Evolutionary conservation across 1,140 invertebrate genomes (phyloP), one percentile per base, ranked within the genome.

Genomic region (Dryas iulia): DNA sequence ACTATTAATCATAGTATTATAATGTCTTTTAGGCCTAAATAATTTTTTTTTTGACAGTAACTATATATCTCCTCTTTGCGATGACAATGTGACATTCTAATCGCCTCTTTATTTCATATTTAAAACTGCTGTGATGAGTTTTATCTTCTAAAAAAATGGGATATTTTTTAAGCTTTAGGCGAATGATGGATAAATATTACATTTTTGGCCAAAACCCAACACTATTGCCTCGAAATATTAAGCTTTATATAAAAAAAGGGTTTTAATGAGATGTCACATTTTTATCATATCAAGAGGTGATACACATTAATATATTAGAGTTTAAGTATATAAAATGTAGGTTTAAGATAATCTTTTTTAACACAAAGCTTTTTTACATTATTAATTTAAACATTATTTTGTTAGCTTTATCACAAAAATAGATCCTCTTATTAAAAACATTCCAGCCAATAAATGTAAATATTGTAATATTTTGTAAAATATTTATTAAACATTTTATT

Each of bases 391-490:
- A 56, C 24, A 12, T 26, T 14, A 5, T 10, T 11, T 18, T 47
- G 14, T 25, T n/a, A n/a, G n/a, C n/a, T n/a, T 25, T 14, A 25
- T 26, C 11, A 26, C 24, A 25, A 56, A 25, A 56, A 12, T 54
- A n/a, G 24, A 54, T 54, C 0, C 11, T 25, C 5, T 31, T 25
- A 21, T 56, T 18, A 6, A 47, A 11, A 30, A 64, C 30, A 64
- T 64, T 64, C 53, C 62, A 64, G 63, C 63, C 53, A 58, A 39
- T 12, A 57, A 25, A 8, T 39, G 23, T 33, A 30, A 64, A 33
- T 31, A 64, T 47, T 47, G 39, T 21, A 26, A 31, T 33, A 14
- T 24, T 35, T 24, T 60, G 8, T 35, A 39, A 14, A 14, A 23
- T n/a, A n/a, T n/a, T n/a, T n/a, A 30, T 47, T 5, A 53, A 60